Conservation (phyloP, 2,113 vertebrate genomes). For the Neodontobutis hainanensis region DNA sequence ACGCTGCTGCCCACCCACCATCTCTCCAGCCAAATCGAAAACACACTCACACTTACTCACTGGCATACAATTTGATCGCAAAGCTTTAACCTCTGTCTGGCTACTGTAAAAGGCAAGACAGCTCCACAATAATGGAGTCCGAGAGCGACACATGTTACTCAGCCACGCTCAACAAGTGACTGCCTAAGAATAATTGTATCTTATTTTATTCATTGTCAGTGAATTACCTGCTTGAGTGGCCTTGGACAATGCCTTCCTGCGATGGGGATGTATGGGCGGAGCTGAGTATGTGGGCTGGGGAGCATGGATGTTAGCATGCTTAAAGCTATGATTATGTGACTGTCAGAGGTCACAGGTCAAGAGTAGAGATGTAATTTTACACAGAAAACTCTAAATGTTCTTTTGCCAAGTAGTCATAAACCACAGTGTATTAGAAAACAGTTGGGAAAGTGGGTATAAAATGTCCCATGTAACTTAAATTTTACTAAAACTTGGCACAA, state of each 20-base stretch:
- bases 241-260: constrained; percentile 53
- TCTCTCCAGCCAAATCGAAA: constrained; percentile 8
- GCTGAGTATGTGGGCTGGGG: constrained; percentile 17
- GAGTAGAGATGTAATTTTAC: not conserved
- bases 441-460: no score
- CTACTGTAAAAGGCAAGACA: constrained; percentile 49
- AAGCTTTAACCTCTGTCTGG: constrained; percentile 58
- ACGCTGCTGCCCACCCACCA: constrained; percentile 24
- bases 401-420: no score
- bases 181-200: constrained; percentile 72
- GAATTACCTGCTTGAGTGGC: constrained; percentile 71
- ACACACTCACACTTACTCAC: constrained; percentile 20
- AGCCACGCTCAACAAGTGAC: constrained; percentile 69
- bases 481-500: no score
- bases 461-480: no score
- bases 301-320: constrained; percentile 3
- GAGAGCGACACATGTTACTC: constrained; percentile 59
- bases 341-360: not conserved
- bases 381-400: no score
- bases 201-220: constrained; percentile 74
- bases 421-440: no score
- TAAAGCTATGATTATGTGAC: constrained; percentile 3
- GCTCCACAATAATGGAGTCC: constrained; percentile 57
- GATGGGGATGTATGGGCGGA: constrained; percentile 50
- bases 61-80: constrained; percentile 48